phyloP scores from a whole-genome alignment of 2,888 invertebrate species.

The Serripes groenlandicus region DNA sequence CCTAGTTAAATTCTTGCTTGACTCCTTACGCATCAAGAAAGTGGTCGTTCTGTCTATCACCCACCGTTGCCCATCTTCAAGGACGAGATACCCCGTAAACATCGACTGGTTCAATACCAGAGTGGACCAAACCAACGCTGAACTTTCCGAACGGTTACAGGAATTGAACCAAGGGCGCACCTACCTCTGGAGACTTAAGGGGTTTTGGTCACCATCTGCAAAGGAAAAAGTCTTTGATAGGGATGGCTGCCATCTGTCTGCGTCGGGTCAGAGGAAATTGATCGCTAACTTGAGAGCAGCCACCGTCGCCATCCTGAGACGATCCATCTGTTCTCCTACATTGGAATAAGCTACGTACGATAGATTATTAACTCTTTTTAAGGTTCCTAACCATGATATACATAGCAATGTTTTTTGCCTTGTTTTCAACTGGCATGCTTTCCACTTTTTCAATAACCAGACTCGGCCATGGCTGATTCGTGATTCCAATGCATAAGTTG shows the following conservation, averaged over 20 bases:
- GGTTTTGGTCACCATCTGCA: slow-evolving; percentile 4
- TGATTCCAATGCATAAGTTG: too few relatives aligned
- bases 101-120: not conserved
- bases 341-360: too few relatives aligned
- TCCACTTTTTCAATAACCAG: too few relatives aligned
- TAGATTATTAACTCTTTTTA: too few relatives aligned
- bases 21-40: not conserved
- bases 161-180: too few relatives aligned
- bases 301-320: not conserved
- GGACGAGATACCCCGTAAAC: not conserved
- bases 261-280: not conserved
- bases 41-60: not conserved
- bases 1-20: not conserved
- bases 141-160: too few relatives aligned
- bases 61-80: not conserved
- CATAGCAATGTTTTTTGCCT: too few relatives aligned
- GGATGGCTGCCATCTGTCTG: slow-evolving; percentile 3
- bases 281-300: slow-evolving; percentile 1
- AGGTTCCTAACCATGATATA: too few relatives aligned
- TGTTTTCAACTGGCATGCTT: too few relatives aligned
- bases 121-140: not conserved
- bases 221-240: not conserved
- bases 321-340: not conserved
- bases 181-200: not conserved
- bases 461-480: too few relatives aligned